Evolutionary conservation across 2,888 invertebrate species (phyloP).

Genomic region (Cetonia aurata): DNA sequence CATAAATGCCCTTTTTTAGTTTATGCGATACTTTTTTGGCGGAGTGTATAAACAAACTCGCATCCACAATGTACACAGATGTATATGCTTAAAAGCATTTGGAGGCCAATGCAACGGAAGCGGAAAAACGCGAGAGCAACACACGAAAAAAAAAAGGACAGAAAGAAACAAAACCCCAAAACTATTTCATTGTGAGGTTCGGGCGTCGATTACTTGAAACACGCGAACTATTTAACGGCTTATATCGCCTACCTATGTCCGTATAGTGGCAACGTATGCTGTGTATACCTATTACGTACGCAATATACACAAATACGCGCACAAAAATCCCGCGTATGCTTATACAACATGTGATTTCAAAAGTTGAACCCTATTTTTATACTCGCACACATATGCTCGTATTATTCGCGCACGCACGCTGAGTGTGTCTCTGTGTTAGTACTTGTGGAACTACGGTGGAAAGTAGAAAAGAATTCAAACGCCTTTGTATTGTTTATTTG

Average conservation of each 20-base stretch:
- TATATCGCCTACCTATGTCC: slow-evolving; percentile 4
- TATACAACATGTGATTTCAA: slow-evolving; percentile 40
- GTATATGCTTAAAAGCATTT: no score
- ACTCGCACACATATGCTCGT: slow-evolving; percentile 12
- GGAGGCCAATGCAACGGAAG: not conserved
- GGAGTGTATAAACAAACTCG: no score
- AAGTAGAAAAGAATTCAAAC: slow-evolving; percentile 34
- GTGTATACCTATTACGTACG: slow-evolving; percentile 33
- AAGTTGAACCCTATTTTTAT: slow-evolving; percentile 37
- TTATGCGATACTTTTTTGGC: no score
- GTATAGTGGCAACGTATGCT: not conserved
- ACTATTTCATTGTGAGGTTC: slow-evolving; percentile 26
- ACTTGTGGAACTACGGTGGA: slow-evolving; percentile 7
- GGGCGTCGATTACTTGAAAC: slow-evolving; percentile 23
- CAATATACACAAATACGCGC: slow-evolving; percentile 22
- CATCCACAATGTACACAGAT: no score
- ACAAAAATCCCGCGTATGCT: slow-evolving; percentile 31
- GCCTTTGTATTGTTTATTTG: slow-evolving; percentile 33
- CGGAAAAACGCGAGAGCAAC: not conserved
- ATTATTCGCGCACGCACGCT: slow-evolving; percentile 23
- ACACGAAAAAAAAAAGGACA: slow-evolving; percentile 7
- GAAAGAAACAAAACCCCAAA: not conserved
- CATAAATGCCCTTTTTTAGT: no score
- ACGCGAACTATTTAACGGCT: slow-evolving; percentile 32
- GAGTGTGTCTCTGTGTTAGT: not conserved